Percentiles rank a stretch among this genome's conserved stretches.
Conservation (phyloP, 1,140 invertebrate genomes). For the Brachionus calyciflorus region DNA sequence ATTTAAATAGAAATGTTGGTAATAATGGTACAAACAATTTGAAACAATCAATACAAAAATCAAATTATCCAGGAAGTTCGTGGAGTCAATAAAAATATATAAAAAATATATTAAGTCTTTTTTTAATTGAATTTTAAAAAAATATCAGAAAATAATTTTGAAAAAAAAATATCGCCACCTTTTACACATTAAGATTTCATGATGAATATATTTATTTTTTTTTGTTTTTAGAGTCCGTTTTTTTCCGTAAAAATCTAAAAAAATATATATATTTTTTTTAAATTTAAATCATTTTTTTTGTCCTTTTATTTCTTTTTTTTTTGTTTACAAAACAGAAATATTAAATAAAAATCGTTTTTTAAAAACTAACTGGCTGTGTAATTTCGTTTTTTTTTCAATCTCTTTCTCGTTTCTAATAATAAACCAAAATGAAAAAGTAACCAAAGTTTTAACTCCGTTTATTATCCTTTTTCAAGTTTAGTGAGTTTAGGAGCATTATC, state of each 20-base stretch:
- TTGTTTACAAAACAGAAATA: slow-evolving; percentile 42
- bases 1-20: slow-evolving; percentile 8
- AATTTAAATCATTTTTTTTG: slow-evolving; percentile 12
- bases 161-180: no score
- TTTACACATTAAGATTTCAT: neutral
- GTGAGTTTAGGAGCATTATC: no score
- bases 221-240: slow-evolving; percentile 43
- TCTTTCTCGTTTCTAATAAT: no score
- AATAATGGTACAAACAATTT: neutral
- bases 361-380: slow-evolving; percentile 3
- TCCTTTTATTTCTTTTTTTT: slow-evolving; percentile 24
- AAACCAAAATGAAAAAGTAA: no score
- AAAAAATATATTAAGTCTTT: neutral
- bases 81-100: slow-evolving; percentile 5
- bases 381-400: neutral
- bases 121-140: neutral
- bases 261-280: neutral
- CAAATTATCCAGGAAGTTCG: neutral
- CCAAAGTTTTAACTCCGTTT: no score
- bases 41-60: neutral
- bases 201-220: slow-evolving; percentile 26
- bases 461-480: no score
- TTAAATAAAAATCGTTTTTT: slow-evolving; percentile 38
- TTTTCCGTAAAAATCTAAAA: slow-evolving; percentile 14
- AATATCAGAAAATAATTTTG: neutral